Base-by-base conservation (phyloP, 2,113 vertebrate genomes). In the Cynoglossus semilaevis region DNA sequence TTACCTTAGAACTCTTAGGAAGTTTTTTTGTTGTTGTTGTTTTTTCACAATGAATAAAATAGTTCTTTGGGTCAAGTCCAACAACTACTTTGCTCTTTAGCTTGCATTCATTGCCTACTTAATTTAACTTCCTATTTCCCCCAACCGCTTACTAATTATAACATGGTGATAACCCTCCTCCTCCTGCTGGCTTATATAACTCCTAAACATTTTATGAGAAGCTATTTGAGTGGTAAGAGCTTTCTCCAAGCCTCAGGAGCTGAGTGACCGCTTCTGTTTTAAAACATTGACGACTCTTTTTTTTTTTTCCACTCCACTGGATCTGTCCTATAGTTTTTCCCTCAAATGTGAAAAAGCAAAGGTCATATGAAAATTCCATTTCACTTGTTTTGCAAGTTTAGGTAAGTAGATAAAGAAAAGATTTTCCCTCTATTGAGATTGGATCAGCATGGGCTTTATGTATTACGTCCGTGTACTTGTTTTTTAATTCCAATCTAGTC, bases 271-370 rank as follows among this genome's bases (percentile, higher is more conserved):
- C 38, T 62, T 51, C 45, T 14, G 63, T 81, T 77, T 29, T 84
- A 46, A 88, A 86, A 85, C 77, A 86, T 88, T 85, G 56, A 88
- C 87, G 85, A 74, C 50, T 76, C 69, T 35, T 42, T 61, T 85
- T 87, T 76, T 71, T 35, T 43, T 61, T 85, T 88, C 82, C 83
- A 77, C 67, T 64, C 72, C 82, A 36, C 9, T 65, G 70, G 34
- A 13, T 65, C 35, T 0, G 1, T 18, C 41, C 18, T 46, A 48
- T 5, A 35, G 76, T 42, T 45, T 51, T 40, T 43, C n/a, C 15
- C 56, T 59, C 48, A 15, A 54, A 58, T 62, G 22, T 17, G 54
- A 40, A 45, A 58, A 22, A 29, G 55, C 41, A 47, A 47, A 22
- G 29, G 17, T 19, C 19, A 45, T 49, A 51, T 1, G 12, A 18